A percentile compares a stretch with the other conserved stretches of the same genome.
phyloP scores from a whole-genome alignment of 2,797 vertebrate genomes.

The Manis crassicaudata region DNA sequence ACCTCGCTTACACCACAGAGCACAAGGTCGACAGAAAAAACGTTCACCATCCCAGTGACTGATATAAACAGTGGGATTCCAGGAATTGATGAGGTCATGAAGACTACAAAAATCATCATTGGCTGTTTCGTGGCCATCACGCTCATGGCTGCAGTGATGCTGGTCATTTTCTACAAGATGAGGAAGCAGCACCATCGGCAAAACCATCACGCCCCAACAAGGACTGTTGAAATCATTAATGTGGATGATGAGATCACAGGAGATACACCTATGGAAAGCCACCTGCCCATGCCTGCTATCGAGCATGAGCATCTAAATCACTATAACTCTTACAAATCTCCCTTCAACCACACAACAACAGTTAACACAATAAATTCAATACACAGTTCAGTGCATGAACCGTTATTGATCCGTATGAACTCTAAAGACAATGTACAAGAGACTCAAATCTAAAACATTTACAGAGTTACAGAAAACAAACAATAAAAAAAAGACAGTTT shows the following conservation, averaged over 20 bases:
- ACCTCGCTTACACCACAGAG: slow-evolving; percentile 92
- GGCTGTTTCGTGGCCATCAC: slow-evolving; percentile 99
- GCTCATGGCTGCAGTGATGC: slow-evolving; percentile 99
- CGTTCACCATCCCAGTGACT: slow-evolving; percentile 95
- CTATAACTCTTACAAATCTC: slow-evolving; percentile 98
- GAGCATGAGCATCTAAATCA: slow-evolving; percentile 99
- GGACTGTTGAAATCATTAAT: slow-evolving; percentile 99
- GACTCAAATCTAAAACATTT: slow-evolving; percentile 97
- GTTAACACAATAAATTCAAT: slow-evolving; percentile 99
- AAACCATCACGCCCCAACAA: slow-evolving; percentile 96
- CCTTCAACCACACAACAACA: slow-evolving; percentile 96
- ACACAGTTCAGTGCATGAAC: slow-evolving; percentile 99
- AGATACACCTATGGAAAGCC: slow-evolving; percentile 95
- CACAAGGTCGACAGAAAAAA: slow-evolving; percentile 95
- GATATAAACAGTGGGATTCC: slow-evolving; percentile 92
- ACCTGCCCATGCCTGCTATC: slow-evolving; percentile 96
- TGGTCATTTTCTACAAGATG: slow-evolving; percentile 99
- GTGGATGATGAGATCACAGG: slow-evolving; percentile 98
- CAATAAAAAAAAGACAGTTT: slow-evolving; percentile 89
- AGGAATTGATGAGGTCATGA: slow-evolving; percentile 99
- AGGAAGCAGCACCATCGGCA: slow-evolving; percentile 99
- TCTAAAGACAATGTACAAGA: slow-evolving; percentile 99
- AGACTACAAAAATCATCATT: slow-evolving; percentile 99
- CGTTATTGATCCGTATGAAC: slow-evolving; percentile 99
- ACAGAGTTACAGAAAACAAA: slow-evolving; percentile 86